Percentiles rank a stretch among this genome's conserved stretches.
These are phyloP conservation scores for Trichomalopsis sarcophagae DNA, from an alignment of 1,140 invertebrate genomes.

Conservation along the genomic window DNA sequence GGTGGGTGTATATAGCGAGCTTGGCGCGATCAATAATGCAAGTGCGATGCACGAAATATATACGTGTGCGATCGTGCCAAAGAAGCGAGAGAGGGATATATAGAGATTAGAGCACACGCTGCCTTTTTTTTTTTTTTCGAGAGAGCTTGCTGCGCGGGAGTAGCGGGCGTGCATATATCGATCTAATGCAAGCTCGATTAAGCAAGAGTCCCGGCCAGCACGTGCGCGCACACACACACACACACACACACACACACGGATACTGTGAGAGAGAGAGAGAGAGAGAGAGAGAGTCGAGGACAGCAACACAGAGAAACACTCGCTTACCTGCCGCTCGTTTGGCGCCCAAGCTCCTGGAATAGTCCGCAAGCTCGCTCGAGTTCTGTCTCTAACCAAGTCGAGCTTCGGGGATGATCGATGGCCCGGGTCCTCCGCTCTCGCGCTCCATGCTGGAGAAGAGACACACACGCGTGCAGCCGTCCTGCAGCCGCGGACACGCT, in stretches of 20 bases:
- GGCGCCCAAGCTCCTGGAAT: too few relatives aligned
- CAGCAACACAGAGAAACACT: not conserved
- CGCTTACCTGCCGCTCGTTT: too few relatives aligned
- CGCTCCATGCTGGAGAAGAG: not conserved
- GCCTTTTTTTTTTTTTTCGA: not conserved
- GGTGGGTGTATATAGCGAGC: not conserved
- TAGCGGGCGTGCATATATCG: not conserved
- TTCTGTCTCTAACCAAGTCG: too few relatives aligned
- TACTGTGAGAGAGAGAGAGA: too few relatives aligned
- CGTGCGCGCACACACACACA: not conserved
- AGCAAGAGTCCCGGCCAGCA: not conserved
- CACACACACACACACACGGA: not conserved
- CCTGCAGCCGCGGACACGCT: constrained; percentile 1
- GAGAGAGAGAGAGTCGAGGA: too few relatives aligned
- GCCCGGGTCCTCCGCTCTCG: not conserved
- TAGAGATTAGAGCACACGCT: not conserved
- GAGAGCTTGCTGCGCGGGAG: not conserved
- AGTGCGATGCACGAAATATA: not conserved
- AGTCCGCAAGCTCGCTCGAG: too few relatives aligned
- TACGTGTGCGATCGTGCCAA: not conserved
- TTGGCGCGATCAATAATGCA: constrained; percentile 42
- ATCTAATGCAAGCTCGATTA: not conserved
- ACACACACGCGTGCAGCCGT: not conserved
- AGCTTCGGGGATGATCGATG: not conserved
- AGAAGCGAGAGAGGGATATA: not conserved